Percentiles rank a stretch among this genome's conserved stretches.
Evolutionary conservation across 2,113 vertebrate species (phyloP).

Genomic region (Oreamnos americanus): DNA sequence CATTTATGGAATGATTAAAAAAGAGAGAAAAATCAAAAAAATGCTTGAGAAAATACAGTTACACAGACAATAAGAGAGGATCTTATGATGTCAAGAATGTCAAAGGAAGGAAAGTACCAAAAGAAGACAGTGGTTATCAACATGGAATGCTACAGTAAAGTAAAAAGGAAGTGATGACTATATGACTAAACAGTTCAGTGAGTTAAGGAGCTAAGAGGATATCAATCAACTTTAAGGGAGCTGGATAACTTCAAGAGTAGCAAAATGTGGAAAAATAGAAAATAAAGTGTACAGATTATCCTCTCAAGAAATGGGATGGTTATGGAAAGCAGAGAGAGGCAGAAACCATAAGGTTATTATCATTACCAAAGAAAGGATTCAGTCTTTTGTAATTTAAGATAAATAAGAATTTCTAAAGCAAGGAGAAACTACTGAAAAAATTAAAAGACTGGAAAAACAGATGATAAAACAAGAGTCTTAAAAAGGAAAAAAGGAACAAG

Average conservation of each 20-base stretch:
- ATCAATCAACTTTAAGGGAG: not conserved
- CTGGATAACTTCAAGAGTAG: not conserved
- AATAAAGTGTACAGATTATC: not conserved
- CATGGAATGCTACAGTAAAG: not conserved
- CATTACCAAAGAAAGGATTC: not conserved
- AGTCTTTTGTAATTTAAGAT: not conserved
- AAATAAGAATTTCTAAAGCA: slow-evolving; percentile 6
- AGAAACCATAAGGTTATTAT: not conserved
- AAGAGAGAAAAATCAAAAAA: not conserved
- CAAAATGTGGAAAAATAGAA: not conserved
- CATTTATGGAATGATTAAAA: not conserved
- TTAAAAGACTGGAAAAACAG: not conserved
- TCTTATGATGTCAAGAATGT: not conserved
- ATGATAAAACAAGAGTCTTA: not conserved
- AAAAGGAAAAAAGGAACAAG: not conserved
- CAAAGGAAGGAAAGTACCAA: not conserved
- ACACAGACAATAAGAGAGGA: not conserved
- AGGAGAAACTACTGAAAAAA: not conserved
- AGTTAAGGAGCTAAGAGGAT: not conserved
- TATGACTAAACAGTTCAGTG: not conserved
- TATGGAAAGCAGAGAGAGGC: not conserved
- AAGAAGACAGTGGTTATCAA: not conserved
- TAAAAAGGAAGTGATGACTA: not conserved
- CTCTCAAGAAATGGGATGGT: not conserved
- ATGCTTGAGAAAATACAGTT: not conserved